Base-by-base conservation (phyloP, 2,888 invertebrate genomes). In the Himalopsyche japonica region DNA sequence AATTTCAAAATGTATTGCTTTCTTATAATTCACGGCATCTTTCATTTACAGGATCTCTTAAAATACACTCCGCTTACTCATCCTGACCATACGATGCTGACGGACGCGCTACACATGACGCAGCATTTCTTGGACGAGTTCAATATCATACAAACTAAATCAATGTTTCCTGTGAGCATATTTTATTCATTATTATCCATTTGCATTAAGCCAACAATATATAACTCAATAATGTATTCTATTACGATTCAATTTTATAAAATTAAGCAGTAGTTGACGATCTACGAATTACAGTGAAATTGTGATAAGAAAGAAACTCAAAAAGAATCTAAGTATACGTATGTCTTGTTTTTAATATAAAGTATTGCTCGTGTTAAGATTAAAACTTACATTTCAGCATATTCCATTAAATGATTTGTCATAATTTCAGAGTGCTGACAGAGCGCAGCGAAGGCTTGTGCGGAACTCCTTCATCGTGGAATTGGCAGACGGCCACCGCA, bases 381-480 rank as follows among this genome's bases (percentile, higher is more conserved):
- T n/a, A n/a, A n/a, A n/a, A n/a, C n/a, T n/a, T n/a, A n/a, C n/a
- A n/a, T n/a, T n/a, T n/a, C n/a, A n/a, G n/a, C n/a, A n/a, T n/a
- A n/a, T n/a, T n/a, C n/a, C n/a, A n/a, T n/a, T n/a, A n/a, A n/a
- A n/a, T 43, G 43, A 43, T 43, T 43, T 43, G 15, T 34, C 70
- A 34, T 57, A 79, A 84, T 81, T 87, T 20, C 89, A 96, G 96
- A 95, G 94, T 88, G 94, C 95, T 79, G 96, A 96, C 89, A 93
- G 96, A 88, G 95, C 97, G 84, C 95, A 97, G 89, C 93, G 97
- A 87, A 95, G 98, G 89, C 94, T 98, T 89, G 97, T 98, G 37
- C 98, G 98, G 91, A 98, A 98, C 90, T 98, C 98, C 0, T 98
- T 98, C 89, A 97, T 98, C 86, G 98, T 98, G 30, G 98, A 98